Evolutionary conservation across 2,888 invertebrate genomes (phyloP).

Genomic region (Sinopyrophorus schimmeli): DNA sequence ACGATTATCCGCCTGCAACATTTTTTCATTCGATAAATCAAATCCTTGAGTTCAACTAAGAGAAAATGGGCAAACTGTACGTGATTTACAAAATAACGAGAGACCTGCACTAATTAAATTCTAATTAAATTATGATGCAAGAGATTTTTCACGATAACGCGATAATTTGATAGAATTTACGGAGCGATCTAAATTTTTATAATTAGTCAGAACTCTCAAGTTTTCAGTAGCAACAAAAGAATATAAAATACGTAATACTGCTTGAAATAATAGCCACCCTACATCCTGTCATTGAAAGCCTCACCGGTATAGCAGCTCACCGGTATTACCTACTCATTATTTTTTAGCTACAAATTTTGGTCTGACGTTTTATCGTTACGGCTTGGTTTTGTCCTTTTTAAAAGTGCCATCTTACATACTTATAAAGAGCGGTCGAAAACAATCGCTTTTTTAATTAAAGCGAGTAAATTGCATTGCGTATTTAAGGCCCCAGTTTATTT

Average conservation of each 20-base stretch:
- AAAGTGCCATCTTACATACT: not conserved
- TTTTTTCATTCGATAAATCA: no score
- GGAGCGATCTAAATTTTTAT: not conserved
- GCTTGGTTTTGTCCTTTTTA: slow-evolving; percentile 10
- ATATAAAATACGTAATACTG: not conserved
- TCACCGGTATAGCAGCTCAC: slow-evolving; percentile 1
- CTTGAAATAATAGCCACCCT: slow-evolving; percentile 4
- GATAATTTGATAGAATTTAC: slow-evolving; percentile 3
- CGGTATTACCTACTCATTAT: slow-evolving; percentile 3
- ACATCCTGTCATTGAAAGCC: slow-evolving; percentile 3
- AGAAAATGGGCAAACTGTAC: no score
- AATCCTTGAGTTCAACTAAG: no score
- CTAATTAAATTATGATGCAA: no score
- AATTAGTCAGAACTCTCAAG: no score
- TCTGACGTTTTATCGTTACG: slow-evolving; percentile 7
- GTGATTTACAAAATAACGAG: no score
- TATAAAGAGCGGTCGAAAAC: slow-evolving; percentile 11
- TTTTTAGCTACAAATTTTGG: not conserved
- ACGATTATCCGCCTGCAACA: no score
- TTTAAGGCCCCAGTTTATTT: slow-evolving; percentile 24
- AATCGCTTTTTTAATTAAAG: slow-evolving; percentile 25
- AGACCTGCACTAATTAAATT: no score
- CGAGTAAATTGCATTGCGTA: slow-evolving; percentile 12
- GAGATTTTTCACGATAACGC: not conserved
- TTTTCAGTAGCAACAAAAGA: slow-evolving; percentile 2